Conservation (phyloP, 2,113 vertebrate genomes). For the Zosterops pallidus region DNA sequence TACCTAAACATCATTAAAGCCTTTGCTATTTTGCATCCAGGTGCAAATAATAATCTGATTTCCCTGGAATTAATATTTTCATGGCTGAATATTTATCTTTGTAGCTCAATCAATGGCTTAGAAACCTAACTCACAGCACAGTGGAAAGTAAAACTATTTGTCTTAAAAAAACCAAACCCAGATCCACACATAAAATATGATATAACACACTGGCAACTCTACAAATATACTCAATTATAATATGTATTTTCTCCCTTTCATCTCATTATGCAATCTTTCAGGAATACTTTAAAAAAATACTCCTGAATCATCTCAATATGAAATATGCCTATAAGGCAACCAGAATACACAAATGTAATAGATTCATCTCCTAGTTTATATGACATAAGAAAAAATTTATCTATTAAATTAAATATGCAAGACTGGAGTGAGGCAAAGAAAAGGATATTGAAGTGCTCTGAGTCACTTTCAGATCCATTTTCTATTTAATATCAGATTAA, state of each 20-base stretch:
- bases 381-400: neutral
- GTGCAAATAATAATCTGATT: neutral
- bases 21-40: neutral
- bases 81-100: neutral
- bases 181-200: neutral
- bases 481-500: neutral
- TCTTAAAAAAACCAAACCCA: neutral
- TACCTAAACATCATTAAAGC: neutral
- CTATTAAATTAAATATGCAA: neutral
- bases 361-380: neutral
- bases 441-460: neutral
- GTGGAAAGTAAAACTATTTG: neutral
- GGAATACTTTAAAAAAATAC: neutral
- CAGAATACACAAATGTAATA: neutral
- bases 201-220: neutral
- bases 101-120: neutral
- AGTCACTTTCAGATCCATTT: neutral
- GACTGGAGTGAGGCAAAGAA: neutral
- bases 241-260: neutral
- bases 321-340: neutral
- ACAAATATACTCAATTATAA: neutral
- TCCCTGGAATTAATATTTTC: neutral
- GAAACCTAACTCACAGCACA: neutral
- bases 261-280: neutral
- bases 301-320: neutral